Percentiles rank a stretch among this genome's conserved stretches.
Evolutionary conservation across 2,888 invertebrate species (phyloP).

Genomic region (Phalera bucephala): DNA sequence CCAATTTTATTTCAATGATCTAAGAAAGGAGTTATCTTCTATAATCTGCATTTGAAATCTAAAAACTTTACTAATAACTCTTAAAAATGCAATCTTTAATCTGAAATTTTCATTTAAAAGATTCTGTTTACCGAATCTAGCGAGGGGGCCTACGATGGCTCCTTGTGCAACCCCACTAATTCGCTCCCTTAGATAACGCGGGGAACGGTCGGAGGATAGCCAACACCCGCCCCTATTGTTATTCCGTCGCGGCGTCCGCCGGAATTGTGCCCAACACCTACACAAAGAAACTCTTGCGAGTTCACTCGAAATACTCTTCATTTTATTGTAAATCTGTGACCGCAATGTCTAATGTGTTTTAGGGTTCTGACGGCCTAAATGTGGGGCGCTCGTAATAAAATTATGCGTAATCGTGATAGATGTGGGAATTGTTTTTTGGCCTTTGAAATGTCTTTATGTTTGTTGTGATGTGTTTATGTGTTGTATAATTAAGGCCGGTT

Average conservation of each 20-base stretch:
- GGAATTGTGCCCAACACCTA: constrained; percentile 50
- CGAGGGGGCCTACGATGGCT: constrained; percentile 20
- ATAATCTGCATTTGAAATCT: neutral
- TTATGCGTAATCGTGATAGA: constrained; percentile 35
- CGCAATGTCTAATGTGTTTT: constrained; percentile 47
- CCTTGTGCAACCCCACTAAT: constrained; percentile 37
- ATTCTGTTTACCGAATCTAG: constrained; percentile 19
- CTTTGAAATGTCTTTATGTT: neutral
- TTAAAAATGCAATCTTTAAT: neutral
- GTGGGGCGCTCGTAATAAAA: constrained; percentile 33
- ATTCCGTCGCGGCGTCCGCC: constrained; percentile 41
- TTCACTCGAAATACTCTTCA: constrained; percentile 53
- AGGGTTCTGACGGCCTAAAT: constrained; percentile 18
- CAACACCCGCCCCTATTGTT: constrained; percentile 46
- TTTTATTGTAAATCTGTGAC: constrained; percentile 67
- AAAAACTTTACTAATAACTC: too few relatives aligned
- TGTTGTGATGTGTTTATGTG: neutral
- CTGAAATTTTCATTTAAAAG: constrained; percentile 3
- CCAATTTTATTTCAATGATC: neutral
- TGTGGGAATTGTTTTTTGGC: constrained; percentile 8
- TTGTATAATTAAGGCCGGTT: neutral
- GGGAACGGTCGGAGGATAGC: constrained; percentile 11
- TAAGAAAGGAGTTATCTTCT: neutral
- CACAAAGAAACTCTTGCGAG: constrained; percentile 54
- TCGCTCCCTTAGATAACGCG: constrained; percentile 34